phyloP scores from a whole-genome alignment of 1,140 invertebrate genomes.

The Camponotus floridanus region DNA sequence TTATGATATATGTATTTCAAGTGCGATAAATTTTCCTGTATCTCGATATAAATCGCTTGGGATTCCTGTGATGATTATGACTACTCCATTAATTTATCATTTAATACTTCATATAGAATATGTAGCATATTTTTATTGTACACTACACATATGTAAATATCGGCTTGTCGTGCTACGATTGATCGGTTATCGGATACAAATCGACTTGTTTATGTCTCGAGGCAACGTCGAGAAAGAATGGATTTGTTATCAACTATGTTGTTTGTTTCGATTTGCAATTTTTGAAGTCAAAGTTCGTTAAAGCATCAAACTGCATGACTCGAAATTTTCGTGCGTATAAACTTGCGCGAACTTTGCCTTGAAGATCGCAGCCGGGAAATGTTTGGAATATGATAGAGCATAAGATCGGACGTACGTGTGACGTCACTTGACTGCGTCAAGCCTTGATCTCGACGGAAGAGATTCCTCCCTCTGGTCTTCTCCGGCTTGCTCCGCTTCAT shows the following conservation, averaged over 20 bases:
- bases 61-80: neutral
- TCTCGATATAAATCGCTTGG: neutral
- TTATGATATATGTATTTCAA: neutral
- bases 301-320: neutral
- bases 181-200: conserved; percentile 22
- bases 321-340: conserved; percentile 50
- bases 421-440: neutral
- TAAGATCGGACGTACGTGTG: neutral
- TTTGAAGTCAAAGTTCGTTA: conserved; percentile 74
- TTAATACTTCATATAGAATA: neutral
- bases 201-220: neutral
- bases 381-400: neutral
- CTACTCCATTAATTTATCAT: neutral
- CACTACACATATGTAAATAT: neutral
- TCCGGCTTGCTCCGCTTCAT: too few species aligned
- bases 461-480: conserved; percentile 9
- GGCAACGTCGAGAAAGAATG: conserved; percentile 14
- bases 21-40: neutral
- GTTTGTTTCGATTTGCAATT: conserved; percentile 70
- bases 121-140: neutral
- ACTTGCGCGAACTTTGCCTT: conserved; percentile 79
- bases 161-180: neutral
- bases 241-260: conserved; percentile 28
- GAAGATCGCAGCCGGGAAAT: conserved; percentile 1
- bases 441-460: neutral